Base-by-base conservation (phyloP, 2,113 vertebrate species). In the Cavia porcellus region DNA sequence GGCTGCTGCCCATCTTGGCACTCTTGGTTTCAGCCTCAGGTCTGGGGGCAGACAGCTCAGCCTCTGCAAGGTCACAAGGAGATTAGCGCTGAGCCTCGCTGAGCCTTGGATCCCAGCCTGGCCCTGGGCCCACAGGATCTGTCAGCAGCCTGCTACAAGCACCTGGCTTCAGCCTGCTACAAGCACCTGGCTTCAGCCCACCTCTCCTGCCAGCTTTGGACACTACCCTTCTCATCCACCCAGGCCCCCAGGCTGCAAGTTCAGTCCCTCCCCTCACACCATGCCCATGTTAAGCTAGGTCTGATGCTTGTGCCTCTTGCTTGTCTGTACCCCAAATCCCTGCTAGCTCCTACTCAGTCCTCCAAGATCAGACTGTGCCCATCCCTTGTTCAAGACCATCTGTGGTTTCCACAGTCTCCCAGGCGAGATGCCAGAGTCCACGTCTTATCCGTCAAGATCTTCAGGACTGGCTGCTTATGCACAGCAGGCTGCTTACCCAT, bases 31-130 rank as follows among this genome's bases (percentile, higher is more conserved):
- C 64, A 85, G 62, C 90, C 64, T 72, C 9, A 35, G 94, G 90
- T 93, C 93, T 85, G 81, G 95, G 91, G 94, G 86, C 80, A 90
- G 75, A 77, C 93, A 93, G 90, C 89, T 93, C 86, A 91, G 74
- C 91, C 75, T 95, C 84, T 61, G 5, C 97, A 98, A 97, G 98
- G 98, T 98, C 98, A 98, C 3, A 0, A 95, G 94, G 92, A 96
- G 97, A 98, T 98, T 98, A 98, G 79, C 15, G 0, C 95, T 97
- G 96, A 98, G 96, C 97, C 1, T 6, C 0, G 6, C 94, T 95
- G 96, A 97, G 96, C 97, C 82, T 86, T 14, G 47, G 85, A 96
- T 97, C 90, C 92, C 66, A 5, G 95, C 97, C 89, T 96, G 92
- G 97, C 95, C 28, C 59, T 90, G 88, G 94, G 86, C 94, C 96